Evolutionary conservation across 1,140 invertebrate genomes (phyloP), one percentile per base, ranked within the genome.

Genomic region (Coelopa frigida): DNA sequence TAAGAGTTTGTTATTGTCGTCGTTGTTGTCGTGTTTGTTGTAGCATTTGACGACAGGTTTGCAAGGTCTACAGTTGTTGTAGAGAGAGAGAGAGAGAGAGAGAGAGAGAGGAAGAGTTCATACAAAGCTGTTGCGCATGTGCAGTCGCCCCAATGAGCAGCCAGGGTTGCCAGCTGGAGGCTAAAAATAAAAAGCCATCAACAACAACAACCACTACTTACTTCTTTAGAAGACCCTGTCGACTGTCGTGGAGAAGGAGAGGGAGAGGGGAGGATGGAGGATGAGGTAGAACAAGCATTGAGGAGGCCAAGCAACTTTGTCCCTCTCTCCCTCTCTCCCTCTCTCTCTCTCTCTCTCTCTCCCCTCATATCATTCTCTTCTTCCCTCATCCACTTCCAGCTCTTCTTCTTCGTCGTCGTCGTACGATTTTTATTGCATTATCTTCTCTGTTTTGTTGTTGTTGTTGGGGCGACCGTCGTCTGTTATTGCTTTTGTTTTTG

Each of bases 341-440:
- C 26, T n/a, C 29, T 3, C 22, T 11, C 44, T 22, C 26, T 12
- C 8, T 5, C 33, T 8, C 7, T 35, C 20, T 17, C 14, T 23
- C 23, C 40, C 22, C 5, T 14, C 18, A 27, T 31, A 46, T 39
- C 46, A 53, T 48, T 55, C 49, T 15, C 33, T 15, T 15, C 18
- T 15, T 36, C 33, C 15, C 33, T 15, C 33, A 7, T 17, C 33
- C n/a, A n/a, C 27, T 29, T 42, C 32, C 15, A 11, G 40, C 24
- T 42, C 12, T 33, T 44, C 12, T 44, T 17, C 5, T 24, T 43
- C 8, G 12, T 37, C 27, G 21, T 23, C 27, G 26, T 46, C 24
- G 21, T 36, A 24, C 23, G 14, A 4, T 32, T 18, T 10, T 23
- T 24, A 5, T 14, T 11, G 12, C 22, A 38, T 27, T 26, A 24